Percentiles rank a stretch among this genome's conserved stretches.
phyloP scores from a whole-genome alignment of 2,797 vertebrate species.

The Sebastes baramenuke region DNA sequence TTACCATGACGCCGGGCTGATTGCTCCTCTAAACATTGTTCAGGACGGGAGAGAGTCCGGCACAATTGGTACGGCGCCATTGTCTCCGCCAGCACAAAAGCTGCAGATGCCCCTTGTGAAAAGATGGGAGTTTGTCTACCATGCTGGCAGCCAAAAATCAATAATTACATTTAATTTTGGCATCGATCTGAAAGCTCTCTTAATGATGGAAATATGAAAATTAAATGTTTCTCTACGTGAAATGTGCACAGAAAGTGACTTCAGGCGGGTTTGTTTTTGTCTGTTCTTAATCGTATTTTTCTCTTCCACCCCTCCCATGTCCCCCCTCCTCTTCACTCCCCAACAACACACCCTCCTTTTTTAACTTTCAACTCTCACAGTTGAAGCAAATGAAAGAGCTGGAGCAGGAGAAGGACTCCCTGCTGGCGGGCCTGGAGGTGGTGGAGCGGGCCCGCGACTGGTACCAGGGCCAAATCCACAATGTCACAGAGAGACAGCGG shows the following conservation, averaged over 20 bases:
- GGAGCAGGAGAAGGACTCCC: constrained; percentile 93
- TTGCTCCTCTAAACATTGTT: constrained; percentile 75
- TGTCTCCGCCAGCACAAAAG: constrained; percentile 70
- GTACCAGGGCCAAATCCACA: constrained; percentile 92
- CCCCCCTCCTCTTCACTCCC: background rate
- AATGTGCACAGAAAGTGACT: background rate
- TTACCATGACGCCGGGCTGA: constrained; percentile 70
- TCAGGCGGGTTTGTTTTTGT: background rate
- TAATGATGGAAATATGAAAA: constrained; percentile 2
- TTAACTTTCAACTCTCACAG: constrained; percentile 69
- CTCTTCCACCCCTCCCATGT: background rate
- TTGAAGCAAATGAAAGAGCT: constrained; percentile 94
- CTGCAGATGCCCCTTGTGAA: constrained; percentile 64
- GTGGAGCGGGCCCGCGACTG: constrained; percentile 89
- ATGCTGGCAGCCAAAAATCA: constrained; percentile 22
- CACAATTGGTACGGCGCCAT: constrained; percentile 67
- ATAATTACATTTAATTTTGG: constrained; percentile 30
- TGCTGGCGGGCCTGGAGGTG: constrained; percentile 92
- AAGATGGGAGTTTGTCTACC: constrained; percentile 38
- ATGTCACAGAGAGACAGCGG: constrained; percentile 89
- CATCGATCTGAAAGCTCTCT: background rate
- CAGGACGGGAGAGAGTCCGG: constrained; percentile 54
- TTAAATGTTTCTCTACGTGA: background rate
- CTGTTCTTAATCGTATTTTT: background rate
- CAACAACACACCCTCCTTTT: background rate